Conservation (phyloP, 2,113 vertebrate genomes). For the Parus major region DNA sequence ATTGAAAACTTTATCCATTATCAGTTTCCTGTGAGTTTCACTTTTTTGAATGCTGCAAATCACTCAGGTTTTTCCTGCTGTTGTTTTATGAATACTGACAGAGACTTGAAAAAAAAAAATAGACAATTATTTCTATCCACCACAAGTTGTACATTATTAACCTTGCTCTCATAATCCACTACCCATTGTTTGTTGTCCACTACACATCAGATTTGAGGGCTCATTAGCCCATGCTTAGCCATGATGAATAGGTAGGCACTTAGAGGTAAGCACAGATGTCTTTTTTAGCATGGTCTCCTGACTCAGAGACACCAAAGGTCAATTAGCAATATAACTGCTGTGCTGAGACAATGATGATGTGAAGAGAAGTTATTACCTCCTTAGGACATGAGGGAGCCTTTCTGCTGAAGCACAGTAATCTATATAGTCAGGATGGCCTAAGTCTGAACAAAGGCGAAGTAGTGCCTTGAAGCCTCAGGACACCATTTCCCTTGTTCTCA, state of each 20-base stretch:
- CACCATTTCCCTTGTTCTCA: slow-evolving; percentile 63
- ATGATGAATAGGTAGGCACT: background rate
- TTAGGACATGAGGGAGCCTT: slow-evolving; percentile 42
- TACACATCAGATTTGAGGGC: background rate
- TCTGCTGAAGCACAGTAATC: slow-evolving; percentile 1
- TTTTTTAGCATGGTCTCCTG: background rate
- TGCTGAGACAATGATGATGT: background rate
- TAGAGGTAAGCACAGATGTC: background rate
- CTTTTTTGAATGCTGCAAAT: background rate
- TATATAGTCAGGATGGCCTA: slow-evolving; percentile 42
- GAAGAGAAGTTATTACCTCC: slow-evolving; percentile 28
- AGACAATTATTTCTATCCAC: background rate
- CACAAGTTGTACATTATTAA: background rate
- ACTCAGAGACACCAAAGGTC: background rate
- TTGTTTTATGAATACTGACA: background rate
- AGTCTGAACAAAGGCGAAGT: slow-evolving; percentile 29
- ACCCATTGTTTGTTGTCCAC: background rate
- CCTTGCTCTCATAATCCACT: background rate
- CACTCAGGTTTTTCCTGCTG: background rate
- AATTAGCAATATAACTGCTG: slow-evolving; percentile 20
- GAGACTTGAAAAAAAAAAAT: background rate
- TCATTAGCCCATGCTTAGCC: background rate
- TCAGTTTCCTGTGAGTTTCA: background rate
- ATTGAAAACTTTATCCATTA: background rate
- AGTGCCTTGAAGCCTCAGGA: slow-evolving; percentile 68